These are phyloP conservation scores for Hesperia comma DNA, from an alignment of 2,888 invertebrate genomes.

Conservation along the genomic window DNA sequence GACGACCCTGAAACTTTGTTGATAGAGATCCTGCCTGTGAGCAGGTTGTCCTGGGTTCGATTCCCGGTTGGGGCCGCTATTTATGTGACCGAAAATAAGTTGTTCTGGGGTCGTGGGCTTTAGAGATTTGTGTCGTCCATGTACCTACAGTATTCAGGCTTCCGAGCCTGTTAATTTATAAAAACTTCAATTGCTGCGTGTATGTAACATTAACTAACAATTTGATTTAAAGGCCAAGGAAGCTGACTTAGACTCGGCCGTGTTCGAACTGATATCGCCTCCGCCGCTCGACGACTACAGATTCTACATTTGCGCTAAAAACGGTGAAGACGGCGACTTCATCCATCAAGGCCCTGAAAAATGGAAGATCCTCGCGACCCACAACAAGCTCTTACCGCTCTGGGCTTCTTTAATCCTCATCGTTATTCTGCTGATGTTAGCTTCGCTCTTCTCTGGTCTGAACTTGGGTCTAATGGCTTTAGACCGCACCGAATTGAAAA, in stretches of 20 bases:
- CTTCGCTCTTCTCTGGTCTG: slow-evolving; percentile 98
- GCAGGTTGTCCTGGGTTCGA: too few species aligned
- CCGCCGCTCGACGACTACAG: slow-evolving; percentile 61
- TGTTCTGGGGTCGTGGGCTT: too few species aligned
- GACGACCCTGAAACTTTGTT: too few species aligned
- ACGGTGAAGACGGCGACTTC: slow-evolving; percentile 62
- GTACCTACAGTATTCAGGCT: too few species aligned
- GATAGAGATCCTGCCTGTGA: too few species aligned
- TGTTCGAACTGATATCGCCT: slow-evolving; percentile 63
- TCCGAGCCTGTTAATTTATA: too few species aligned
- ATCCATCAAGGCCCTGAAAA: slow-evolving; percentile 86
- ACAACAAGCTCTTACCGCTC: slow-evolving; percentile 89
- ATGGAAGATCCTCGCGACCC: slow-evolving; percentile 87
- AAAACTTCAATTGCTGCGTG: too few species aligned
- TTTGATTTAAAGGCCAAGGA: slow-evolving; percentile 53
- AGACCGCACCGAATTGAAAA: slow-evolving; percentile 97
- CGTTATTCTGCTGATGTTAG: slow-evolving; percentile 90
- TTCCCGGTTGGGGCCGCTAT: too few species aligned
- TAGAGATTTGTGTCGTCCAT: too few species aligned
- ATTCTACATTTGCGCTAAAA: slow-evolving; percentile 73
- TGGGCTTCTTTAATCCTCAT: slow-evolving; percentile 92
- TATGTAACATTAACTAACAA: too few species aligned
- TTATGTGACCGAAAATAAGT: too few species aligned
- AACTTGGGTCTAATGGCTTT: slow-evolving; percentile 98
- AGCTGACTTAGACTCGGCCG: slow-evolving; percentile 57